phyloP scores from a whole-genome alignment of 2,113 vertebrate species.

The Grammomys surdaster region DNA sequence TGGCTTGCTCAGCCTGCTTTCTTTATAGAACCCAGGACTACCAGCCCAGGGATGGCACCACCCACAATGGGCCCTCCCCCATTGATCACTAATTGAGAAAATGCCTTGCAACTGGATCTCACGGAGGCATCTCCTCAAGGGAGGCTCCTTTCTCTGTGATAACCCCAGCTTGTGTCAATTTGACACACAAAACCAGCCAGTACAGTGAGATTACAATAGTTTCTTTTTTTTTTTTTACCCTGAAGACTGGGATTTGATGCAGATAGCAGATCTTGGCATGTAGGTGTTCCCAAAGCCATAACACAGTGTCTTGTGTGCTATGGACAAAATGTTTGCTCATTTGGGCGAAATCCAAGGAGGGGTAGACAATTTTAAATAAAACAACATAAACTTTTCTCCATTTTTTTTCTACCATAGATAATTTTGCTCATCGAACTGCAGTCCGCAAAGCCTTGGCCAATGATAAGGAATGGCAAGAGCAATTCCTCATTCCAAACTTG shows the following conservation, averaged over 20 bases:
- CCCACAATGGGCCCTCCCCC: no score
- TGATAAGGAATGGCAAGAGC: constrained; percentile 91
- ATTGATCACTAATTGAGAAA: no score
- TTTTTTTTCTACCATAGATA: constrained; percentile 86
- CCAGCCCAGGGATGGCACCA: no score
- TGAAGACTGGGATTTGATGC: neutral
- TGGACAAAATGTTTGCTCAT: neutral
- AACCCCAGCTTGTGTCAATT: no score
- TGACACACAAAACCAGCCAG: no score
- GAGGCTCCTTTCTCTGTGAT: no score
- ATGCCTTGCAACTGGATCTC: no score
- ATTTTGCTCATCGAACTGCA: constrained; percentile 90
- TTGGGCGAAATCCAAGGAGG: neutral
- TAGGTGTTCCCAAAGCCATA: neutral
- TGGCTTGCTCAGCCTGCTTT: no score
- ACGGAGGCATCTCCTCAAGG: no score
- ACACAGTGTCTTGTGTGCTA: neutral
- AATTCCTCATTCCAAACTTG: constrained; percentile 88
- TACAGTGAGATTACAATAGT: neutral
- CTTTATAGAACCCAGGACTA: no score
- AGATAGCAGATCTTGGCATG: neutral
- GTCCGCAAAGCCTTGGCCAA: constrained; percentile 90
- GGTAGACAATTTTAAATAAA: constrained; percentile 16
- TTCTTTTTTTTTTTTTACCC: neutral
- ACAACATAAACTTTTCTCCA: neutral